Conservation (phyloP, 2,797 vertebrate genomes). For the Urosaurus nigricauda region DNA sequence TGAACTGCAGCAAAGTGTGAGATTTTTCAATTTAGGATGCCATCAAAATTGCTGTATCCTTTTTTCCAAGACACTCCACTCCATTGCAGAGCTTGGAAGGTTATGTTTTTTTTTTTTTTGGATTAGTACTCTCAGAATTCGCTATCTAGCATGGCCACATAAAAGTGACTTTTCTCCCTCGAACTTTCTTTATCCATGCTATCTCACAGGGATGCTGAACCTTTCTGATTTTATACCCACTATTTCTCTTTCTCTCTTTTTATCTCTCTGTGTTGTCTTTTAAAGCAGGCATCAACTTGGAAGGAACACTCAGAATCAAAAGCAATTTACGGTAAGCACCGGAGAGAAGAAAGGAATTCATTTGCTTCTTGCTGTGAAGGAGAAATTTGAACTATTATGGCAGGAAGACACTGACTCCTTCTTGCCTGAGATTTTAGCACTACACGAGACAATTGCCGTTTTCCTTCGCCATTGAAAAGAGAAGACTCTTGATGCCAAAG, state of each 20-base stretch:
- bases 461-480: neutral
- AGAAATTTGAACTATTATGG: conserved; percentile 38
- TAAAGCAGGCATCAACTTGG: neutral
- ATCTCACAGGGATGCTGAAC: neutral
- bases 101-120: no score
- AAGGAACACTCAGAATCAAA: fast-evolving
- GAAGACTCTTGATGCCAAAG: neutral
- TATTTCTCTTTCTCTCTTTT: fast-evolving
- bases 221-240: neutral
- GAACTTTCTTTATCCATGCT: neutral
- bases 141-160: no score
- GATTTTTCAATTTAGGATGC: neutral
- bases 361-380: neutral
- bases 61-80: no score
- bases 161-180: no score
- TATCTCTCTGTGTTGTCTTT: neutral
- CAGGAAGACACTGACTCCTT: conserved; percentile 28
- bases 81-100: no score
- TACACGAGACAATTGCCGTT: neutral
- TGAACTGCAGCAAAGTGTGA: neutral
- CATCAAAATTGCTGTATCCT: no score
- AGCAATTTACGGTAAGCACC: fast-evolving
- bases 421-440: conserved; percentile 36
- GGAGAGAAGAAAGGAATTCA: neutral
- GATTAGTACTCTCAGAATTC: no score